A percentile compares a stretch with the other conserved stretches of the same genome.
Evolutionary conservation across 2,113 vertebrate species (phyloP).

Genomic region (Microtus montanus): DNA sequence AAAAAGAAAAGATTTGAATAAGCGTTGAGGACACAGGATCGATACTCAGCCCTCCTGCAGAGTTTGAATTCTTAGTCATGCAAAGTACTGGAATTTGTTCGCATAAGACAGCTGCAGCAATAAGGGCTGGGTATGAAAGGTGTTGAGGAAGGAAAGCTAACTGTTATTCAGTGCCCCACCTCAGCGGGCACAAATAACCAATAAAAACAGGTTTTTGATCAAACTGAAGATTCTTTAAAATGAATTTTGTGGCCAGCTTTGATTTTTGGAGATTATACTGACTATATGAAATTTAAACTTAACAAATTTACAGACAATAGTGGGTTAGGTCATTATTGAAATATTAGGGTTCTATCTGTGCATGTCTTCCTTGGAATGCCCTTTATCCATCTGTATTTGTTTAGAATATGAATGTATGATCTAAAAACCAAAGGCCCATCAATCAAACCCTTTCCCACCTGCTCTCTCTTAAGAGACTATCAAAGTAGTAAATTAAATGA

Average conservation of each 20-base stretch:
- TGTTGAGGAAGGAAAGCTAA: neutral
- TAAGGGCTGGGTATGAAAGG: neutral
- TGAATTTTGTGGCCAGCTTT: conserved; percentile 8
- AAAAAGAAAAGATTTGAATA: neutral
- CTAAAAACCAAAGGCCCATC: conserved; percentile 70
- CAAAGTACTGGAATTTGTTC: neutral
- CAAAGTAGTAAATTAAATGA: conserved; percentile 73
- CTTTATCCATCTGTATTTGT: conserved; percentile 63
- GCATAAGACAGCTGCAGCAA: neutral
- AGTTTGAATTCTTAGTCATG: neutral
- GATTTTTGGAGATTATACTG: conserved; percentile 30
- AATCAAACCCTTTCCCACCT: conserved; percentile 70
- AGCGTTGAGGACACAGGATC: neutral
- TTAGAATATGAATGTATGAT: conserved; percentile 64
- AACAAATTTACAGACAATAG: conserved; percentile 42
- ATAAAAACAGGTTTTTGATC: neutral
- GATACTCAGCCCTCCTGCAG: neutral
- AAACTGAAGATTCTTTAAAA: neutral
- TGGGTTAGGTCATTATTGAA: conserved; percentile 30
- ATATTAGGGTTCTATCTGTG: conserved; percentile 39
- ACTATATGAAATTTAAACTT: conserved; percentile 19
- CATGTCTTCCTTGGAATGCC: conserved; percentile 31
- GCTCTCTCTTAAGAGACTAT: conserved; percentile 63
- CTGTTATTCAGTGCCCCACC: neutral
- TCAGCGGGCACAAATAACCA: neutral